These are phyloP conservation scores for Halcyon senegalensis DNA, from an alignment of 2,113 vertebrate genomes.

Conservation along the genomic window DNA sequence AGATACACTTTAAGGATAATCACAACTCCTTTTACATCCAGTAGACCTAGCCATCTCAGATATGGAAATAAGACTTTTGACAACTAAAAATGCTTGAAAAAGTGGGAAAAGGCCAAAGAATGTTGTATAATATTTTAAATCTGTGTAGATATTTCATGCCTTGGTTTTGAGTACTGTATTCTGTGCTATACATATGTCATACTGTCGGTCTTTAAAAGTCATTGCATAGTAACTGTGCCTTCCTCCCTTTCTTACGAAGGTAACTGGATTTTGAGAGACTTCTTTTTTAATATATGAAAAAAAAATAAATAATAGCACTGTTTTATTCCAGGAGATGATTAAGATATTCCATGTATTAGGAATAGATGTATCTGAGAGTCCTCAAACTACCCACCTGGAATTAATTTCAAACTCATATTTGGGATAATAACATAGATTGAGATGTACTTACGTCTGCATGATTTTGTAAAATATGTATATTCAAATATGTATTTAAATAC, in stretches of 20 bases:
- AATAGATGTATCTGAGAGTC: not conserved
- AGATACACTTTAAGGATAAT: constrained; percentile 56
- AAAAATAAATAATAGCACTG: not conserved
- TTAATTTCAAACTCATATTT: not conserved
- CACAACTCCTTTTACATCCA: constrained; percentile 32
- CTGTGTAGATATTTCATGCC: not conserved
- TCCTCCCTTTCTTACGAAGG: not conserved
- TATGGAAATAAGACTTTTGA: constrained; percentile 61
- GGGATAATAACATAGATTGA: not conserved
- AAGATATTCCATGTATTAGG: not conserved
- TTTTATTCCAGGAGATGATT: not conserved
- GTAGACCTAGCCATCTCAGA: constrained; percentile 38
- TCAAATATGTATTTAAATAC: not conserved
- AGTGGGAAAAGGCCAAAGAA: not conserved
- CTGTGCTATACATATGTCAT: fast-evolving
- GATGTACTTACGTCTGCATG: not conserved
- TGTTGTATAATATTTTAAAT: not conserved
- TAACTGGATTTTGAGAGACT: not conserved
- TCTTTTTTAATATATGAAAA: too few relatives aligned
- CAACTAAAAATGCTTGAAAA: constrained; percentile 7
- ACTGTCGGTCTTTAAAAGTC: not conserved
- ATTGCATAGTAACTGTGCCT: not conserved
- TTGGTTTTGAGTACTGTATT: not conserved
- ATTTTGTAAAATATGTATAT: not conserved
- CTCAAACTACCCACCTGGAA: not conserved